Percentiles rank a stretch among this genome's conserved stretches.
Conservation (phyloP, 2,113 vertebrate species). For the Collichthys lucidus region DNA sequence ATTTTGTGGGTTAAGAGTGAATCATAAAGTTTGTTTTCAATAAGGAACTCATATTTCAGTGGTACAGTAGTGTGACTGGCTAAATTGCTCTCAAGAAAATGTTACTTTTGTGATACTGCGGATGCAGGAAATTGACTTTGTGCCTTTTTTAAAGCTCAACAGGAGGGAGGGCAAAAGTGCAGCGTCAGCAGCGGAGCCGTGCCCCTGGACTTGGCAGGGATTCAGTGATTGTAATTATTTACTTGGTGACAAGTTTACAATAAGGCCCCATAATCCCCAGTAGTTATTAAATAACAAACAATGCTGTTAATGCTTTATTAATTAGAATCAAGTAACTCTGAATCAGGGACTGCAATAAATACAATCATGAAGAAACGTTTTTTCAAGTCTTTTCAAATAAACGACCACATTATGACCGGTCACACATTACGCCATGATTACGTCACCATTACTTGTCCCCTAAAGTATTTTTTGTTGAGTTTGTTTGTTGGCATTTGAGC, state of each 20-base stretch:
- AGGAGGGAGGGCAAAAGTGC: conserved; percentile 9
- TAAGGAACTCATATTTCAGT: not conserved
- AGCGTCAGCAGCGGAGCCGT: not conserved
- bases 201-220: not conserved
- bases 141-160: conserved; percentile 10
- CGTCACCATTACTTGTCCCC: too few relatives aligned
- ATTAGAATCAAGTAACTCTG: not conserved
- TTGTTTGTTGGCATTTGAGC: too few relatives aligned
- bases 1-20: too few relatives aligned
- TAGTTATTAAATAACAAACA: not conserved
- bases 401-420: not conserved
- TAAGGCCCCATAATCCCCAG: not conserved
- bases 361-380: not conserved
- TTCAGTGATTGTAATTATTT: conserved; percentile 23
- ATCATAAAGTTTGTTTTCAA: not conserved
- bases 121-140: conserved; percentile 7
- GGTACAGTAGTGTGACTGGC: not conserved
- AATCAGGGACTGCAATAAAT: not conserved
- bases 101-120: not conserved
- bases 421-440: too few relatives aligned
- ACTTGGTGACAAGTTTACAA: conserved; percentile 5
- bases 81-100: not conserved
- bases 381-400: too few relatives aligned
- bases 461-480: too few relatives aligned
- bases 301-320: not conserved